A percentile compares a stretch with the other conserved stretches of the same genome.
Conservation (phyloP, 2,888 invertebrate species). For the Noctua janthina region DNA sequence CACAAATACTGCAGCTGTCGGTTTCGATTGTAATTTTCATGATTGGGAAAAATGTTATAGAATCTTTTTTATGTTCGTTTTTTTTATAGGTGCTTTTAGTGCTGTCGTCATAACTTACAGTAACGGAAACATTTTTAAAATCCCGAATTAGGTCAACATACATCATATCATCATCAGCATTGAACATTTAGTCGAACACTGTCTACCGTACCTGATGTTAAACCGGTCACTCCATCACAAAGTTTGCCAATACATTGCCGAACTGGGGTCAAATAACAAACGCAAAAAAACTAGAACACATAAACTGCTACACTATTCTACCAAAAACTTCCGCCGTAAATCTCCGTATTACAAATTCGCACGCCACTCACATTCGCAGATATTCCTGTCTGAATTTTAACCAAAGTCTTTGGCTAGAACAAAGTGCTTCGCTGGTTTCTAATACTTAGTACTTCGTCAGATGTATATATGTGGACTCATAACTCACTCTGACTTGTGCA, state of each 20-base stretch:
- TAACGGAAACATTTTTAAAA: too few relatives aligned
- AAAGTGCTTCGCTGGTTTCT: conserved; percentile 21
- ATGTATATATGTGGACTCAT: conserved; percentile 11
- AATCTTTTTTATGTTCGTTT: neutral
- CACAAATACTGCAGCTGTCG: neutral
- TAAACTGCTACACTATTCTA: neutral
- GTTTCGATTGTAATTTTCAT: neutral
- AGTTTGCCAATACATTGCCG: too few relatives aligned
- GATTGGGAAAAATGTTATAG: neutral
- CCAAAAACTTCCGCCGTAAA: neutral
- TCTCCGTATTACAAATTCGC: conserved; percentile 2
- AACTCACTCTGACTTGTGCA: conserved; percentile 20
- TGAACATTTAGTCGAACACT: too few relatives aligned
- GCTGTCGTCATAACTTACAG: too few relatives aligned
- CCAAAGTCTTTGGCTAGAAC: conserved; percentile 16
- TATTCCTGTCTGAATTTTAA: conserved; percentile 28
- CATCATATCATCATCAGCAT: too few relatives aligned
- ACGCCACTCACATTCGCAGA: neutral
- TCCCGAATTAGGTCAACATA: too few relatives aligned
- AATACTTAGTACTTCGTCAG: conserved; percentile 11
- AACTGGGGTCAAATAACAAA: neutral
- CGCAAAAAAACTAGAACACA: conserved; percentile 12
- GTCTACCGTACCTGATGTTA: too few relatives aligned
- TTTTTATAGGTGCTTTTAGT: too few relatives aligned
- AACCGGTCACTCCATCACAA: neutral